These are phyloP conservation scores for Polyommatus icarus DNA, from an alignment of 2,888 invertebrate species.

Conservation along the genomic window DNA sequence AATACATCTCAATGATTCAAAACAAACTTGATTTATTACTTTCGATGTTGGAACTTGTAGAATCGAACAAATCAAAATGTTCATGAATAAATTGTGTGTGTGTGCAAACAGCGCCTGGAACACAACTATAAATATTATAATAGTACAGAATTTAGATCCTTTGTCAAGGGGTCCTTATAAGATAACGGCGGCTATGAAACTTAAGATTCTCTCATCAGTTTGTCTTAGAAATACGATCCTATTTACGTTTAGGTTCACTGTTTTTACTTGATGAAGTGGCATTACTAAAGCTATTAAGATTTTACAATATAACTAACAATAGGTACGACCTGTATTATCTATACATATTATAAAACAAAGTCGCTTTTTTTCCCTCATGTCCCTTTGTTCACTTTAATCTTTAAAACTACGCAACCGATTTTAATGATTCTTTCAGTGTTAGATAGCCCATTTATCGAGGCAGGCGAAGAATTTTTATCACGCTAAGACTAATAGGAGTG, in stretches of 20 bases:
- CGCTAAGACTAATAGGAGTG: too few relatives aligned
- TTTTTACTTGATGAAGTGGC: neutral
- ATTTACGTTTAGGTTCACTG: neutral
- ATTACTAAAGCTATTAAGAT: neutral
- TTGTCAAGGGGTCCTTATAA: neutral
- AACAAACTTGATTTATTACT: conserved; percentile 22
- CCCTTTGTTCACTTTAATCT: too few relatives aligned
- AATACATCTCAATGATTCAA: conserved; percentile 29
- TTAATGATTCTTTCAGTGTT: too few relatives aligned
- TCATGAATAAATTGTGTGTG: conserved; percentile 27
- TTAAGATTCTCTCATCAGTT: neutral
- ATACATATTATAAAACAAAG: too few relatives aligned
- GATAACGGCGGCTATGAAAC: neutral
- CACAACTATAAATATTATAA: conserved; percentile 27
- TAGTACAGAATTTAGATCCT: neutral
- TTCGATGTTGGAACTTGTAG: conserved; percentile 23
- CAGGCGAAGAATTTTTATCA: too few relatives aligned
- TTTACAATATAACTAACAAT: neutral
- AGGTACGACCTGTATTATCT: neutral
- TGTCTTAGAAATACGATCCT: neutral
- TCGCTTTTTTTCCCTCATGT: too few relatives aligned
- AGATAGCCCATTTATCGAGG: too few relatives aligned
- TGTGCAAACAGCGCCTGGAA: neutral
- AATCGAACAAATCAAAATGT: conserved; percentile 25
- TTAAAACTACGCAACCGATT: too few relatives aligned